Conservation (phyloP, 2,797 vertebrate genomes). For the Pantherophis alleghaniensis region DNA sequence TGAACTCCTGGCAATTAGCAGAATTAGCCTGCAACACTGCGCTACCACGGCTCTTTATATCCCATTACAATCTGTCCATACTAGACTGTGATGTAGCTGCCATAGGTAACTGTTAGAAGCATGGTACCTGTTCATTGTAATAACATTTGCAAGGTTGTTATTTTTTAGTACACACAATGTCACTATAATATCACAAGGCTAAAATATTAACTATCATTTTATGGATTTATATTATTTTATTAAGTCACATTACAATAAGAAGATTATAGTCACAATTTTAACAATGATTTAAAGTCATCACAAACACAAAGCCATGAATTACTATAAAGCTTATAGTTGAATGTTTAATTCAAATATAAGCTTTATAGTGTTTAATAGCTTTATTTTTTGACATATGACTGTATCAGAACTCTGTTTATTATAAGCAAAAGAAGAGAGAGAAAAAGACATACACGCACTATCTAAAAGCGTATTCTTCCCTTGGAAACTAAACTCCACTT, state of each 20-base stretch:
- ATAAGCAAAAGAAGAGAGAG: neutral
- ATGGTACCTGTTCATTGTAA: neutral
- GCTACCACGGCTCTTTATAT: neutral
- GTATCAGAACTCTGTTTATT: neutral
- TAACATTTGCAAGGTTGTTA: neutral
- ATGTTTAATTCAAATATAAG: neutral
- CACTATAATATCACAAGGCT: neutral
- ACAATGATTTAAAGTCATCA: neutral
- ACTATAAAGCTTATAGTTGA: neutral
- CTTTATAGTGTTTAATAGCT: neutral
- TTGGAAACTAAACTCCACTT: neutral
- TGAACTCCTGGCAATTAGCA: neutral
- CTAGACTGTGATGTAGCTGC: neutral
- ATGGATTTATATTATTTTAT: neutral
- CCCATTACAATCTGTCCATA: neutral
- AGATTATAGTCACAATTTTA: neutral
- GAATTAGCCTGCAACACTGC: neutral
- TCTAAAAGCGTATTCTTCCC: neutral
- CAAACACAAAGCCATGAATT: neutral
- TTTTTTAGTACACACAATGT: neutral
- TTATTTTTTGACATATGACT: neutral
- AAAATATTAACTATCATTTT: neutral
- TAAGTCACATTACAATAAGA: neutral
- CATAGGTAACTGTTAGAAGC: neutral
- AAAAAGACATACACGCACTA: neutral